These are phyloP conservation scores for Temnopleurus reevesii DNA, from an alignment of 53 echinoderm and acorn worm species.

Conservation along the genomic window DNA sequence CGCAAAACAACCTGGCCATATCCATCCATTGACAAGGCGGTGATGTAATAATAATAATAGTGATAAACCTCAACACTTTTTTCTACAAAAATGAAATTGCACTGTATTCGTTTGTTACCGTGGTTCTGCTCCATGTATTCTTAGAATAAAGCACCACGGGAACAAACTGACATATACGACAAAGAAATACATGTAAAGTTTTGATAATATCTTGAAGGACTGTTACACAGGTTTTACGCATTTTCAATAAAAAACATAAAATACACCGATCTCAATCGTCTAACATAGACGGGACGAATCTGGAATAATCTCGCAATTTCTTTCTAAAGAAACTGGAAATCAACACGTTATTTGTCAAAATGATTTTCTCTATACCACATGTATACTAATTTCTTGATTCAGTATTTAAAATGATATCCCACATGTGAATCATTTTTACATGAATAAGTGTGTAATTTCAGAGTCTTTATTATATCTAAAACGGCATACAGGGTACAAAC, in stretches of 20 bases:
- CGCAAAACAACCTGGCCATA: conserved; percentile 53
- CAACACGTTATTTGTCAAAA: too few relatives aligned
- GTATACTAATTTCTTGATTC: too few relatives aligned
- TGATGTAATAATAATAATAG: conserved; percentile 48
- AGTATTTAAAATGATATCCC: too few relatives aligned
- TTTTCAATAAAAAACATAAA: conserved; percentile 8
- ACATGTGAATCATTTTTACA: too few relatives aligned
- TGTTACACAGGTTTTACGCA: conserved; percentile 22
- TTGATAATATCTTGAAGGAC: not conserved
- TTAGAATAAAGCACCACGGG: conserved; percentile 20
- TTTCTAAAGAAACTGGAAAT: too few relatives aligned
- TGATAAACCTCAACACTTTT: conserved; percentile 59
- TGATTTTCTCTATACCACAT: too few relatives aligned
- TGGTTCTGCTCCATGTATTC: not conserved
- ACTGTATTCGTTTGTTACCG: conserved; percentile 50
- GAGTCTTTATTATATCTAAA: too few relatives aligned
- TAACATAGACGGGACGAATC: not conserved
- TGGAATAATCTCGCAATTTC: too few relatives aligned
- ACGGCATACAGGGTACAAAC: too few relatives aligned
- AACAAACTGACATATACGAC: conserved; percentile 3
- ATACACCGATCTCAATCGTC: not conserved
- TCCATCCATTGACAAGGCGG: conserved; percentile 45
- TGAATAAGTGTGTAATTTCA: too few relatives aligned
- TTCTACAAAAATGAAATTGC: conserved; percentile 57
- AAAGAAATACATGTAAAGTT: not conserved